A percentile compares a stretch with the other conserved stretches of the same genome.
Evolutionary conservation across 2,113 vertebrate species (phyloP).

Genomic region (Lagenorhynchus albirostris): DNA sequence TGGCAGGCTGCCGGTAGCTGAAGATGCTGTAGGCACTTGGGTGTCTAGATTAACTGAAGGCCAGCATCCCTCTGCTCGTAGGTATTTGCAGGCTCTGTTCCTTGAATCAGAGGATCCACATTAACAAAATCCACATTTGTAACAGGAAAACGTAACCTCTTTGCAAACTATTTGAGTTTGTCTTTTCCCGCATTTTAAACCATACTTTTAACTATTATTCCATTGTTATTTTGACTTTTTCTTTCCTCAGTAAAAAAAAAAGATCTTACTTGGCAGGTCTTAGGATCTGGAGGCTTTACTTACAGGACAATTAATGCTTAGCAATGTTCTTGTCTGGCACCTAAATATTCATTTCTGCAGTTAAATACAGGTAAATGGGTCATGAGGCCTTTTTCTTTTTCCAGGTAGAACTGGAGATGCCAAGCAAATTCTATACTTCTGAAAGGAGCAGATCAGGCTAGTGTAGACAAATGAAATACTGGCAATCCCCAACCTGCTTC

Average conservation of each 20-base stretch:
- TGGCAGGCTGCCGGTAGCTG: background rate
- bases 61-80: background rate
- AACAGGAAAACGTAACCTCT: background rate
- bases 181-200: background rate
- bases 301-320: background rate
- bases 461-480: too few relatives aligned
- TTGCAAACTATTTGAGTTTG: background rate
- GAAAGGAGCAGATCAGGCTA: background rate
- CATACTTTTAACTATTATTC: background rate
- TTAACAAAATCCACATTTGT: background rate
- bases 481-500: background rate
- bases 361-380: too few relatives aligned
- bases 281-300: background rate
- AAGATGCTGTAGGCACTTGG: accelerated
- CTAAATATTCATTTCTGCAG: background rate
- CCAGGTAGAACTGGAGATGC: background rate
- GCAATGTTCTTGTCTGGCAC: background rate
- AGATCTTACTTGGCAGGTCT: background rate
- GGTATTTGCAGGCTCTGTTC: too few relatives aligned
- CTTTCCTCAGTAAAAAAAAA: background rate
- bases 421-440: background rate
- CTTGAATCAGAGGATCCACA: too few relatives aligned
- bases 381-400: background rate
- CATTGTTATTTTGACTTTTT: background rate
- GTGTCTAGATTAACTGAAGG: accelerated